phyloP scores from a whole-genome alignment of 2,797 vertebrate genomes.

The Pangasius djambal region DNA sequence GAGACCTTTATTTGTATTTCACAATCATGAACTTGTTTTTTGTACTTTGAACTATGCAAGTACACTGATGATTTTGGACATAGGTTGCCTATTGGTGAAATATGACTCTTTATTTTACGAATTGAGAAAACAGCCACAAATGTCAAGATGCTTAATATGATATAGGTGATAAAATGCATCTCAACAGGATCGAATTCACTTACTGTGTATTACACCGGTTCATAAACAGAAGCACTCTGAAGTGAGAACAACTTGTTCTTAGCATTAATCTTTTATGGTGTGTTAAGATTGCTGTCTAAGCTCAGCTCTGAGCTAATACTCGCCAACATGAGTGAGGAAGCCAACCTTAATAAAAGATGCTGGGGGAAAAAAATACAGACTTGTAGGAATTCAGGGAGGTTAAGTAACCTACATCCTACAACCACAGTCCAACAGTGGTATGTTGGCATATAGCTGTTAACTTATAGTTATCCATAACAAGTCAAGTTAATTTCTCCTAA shows the following conservation, averaged over 20 bases:
- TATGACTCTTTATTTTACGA: neutral
- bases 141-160: neutral
- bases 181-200: neutral
- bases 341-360: neutral
- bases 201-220: slow-evolving; percentile 1
- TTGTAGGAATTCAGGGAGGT: neutral
- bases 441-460: neutral
- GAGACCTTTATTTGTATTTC: slow-evolving; percentile 23
- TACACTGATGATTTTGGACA: slow-evolving; percentile 25
- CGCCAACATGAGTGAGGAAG: neutral
- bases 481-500: neutral
- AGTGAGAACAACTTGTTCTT: slow-evolving; percentile 14
- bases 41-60: slow-evolving; percentile 3
- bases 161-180: neutral
- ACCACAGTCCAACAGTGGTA: neutral
- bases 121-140: slow-evolving; percentile 8
- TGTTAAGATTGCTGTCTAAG: slow-evolving; percentile 28
- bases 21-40: slow-evolving; percentile 11
- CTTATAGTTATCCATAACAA: neutral
- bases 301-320: slow-evolving; percentile 15
- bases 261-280: slow-evolving; percentile 30
- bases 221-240: slow-evolving; percentile 15
- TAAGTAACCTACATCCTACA: neutral
- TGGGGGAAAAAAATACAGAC: neutral
- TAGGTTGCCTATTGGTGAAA: neutral